Percentiles rank a stretch among this genome's conserved stretches.
Conservation (phyloP, 2,888 invertebrate species). For the Cordilura impudica region DNA sequence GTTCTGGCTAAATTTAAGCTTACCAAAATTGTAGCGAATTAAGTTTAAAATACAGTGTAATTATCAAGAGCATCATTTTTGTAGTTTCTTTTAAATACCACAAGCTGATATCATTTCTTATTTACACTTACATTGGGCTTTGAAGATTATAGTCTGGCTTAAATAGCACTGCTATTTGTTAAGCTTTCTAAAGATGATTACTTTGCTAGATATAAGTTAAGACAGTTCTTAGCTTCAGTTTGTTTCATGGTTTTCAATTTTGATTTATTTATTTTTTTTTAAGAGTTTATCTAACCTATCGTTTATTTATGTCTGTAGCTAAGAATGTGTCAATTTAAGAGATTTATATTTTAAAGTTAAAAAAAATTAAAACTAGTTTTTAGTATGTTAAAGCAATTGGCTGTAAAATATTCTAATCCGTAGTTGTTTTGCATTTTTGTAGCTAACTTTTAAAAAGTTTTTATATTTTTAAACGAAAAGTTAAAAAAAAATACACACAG, state of each 20-base stretch:
- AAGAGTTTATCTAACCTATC: not conserved
- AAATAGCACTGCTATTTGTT: constrained; percentile 58
- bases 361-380: not conserved
- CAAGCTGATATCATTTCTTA: not conserved
- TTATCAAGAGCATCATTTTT: too few relatives aligned
- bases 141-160: constrained; percentile 1
- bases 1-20: too few relatives aligned
- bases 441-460: too few relatives aligned
- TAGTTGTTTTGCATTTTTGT: too few relatives aligned
- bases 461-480: too few relatives aligned
- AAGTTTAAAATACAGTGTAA: too few relatives aligned
- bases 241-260: constrained; percentile 44
- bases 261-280: constrained; percentile 50
- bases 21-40: too few relatives aligned
- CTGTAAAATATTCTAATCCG: too few relatives aligned
- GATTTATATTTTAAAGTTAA: constrained; percentile 22
- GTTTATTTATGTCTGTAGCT: not conserved
- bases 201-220: constrained; percentile 18
- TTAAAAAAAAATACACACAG: too few relatives aligned
- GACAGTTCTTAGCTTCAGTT: constrained; percentile 48
- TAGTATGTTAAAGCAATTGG: too few relatives aligned
- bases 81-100: too few relatives aligned
- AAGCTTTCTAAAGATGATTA: constrained; percentile 57
- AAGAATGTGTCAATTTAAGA: constrained; percentile 21
- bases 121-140: not conserved